These are phyloP conservation scores for Andrena chrysosceles DNA, from an alignment of 2,888 invertebrate genomes.

Conservation along the genomic window DNA sequence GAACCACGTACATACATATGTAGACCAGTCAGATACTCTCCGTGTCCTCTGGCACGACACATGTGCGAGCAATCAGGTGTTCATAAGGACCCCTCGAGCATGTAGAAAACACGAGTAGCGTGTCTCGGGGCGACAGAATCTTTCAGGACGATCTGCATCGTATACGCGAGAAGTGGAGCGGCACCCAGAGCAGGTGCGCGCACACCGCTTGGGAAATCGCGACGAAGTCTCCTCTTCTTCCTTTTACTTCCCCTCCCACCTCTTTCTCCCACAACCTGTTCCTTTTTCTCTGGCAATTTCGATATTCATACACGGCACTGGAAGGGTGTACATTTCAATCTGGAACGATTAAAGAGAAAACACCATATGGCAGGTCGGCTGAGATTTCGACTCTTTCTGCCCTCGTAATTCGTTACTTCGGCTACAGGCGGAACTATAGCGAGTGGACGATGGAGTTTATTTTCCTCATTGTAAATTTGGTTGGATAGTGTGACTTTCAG, in stretches of 20 bases:
- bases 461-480: no score
- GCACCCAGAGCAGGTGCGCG: conserved; percentile 62
- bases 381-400: conserved; percentile 2
- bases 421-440: neutral
- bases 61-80: conserved; percentile 61
- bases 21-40: conserved; percentile 13
- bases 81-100: conserved; percentile 41
- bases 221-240: conserved; percentile 33
- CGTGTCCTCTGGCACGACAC: neutral
- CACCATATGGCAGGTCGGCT: neutral
- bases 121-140: conserved; percentile 59
- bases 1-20: neutral
- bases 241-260: neutral
- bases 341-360: conserved; percentile 22
- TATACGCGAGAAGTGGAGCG: conserved; percentile 59
- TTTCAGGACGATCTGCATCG: conserved; percentile 60
- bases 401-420: neutral
- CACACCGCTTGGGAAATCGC: conserved; percentile 71
- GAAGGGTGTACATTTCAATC: conserved; percentile 48
- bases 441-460: no score
- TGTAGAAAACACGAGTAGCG: conserved; percentile 62
- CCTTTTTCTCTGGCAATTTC: neutral
- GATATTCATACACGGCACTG: conserved; percentile 20
- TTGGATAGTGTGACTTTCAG: no score
- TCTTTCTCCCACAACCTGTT: neutral